These are phyloP conservation scores for Pitta sordida DNA, from an alignment of 2,113 vertebrate genomes.

Conservation along the genomic window DNA sequence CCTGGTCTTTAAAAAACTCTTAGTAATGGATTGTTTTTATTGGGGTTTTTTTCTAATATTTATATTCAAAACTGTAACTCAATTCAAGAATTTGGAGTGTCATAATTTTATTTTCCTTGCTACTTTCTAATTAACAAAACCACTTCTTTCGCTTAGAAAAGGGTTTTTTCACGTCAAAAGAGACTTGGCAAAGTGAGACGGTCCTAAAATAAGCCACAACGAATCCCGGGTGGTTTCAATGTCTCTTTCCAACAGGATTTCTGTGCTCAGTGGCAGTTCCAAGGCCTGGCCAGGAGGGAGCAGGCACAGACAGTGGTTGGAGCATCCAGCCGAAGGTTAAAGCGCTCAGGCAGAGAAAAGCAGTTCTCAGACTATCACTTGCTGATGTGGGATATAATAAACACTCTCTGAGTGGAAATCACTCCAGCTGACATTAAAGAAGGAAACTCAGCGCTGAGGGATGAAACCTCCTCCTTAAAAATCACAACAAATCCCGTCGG, in stretches of 20 bases:
- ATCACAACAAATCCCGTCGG: neutral
- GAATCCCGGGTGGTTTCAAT: neutral
- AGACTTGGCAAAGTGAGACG: neutral
- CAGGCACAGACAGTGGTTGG: neutral
- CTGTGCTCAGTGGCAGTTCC: neutral
- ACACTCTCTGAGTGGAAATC: neutral
- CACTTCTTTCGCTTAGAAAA: neutral
- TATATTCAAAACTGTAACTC: neutral
- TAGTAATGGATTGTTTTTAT: neutral
- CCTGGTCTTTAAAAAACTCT: neutral
- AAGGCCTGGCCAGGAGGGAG: neutral
- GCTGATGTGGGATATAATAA: neutral
- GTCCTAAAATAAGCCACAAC: neutral
- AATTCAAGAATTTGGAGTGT: neutral
- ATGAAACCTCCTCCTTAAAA: neutral
- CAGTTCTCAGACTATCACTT: neutral
- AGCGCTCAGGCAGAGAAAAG: neutral
- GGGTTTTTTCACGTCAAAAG: neutral
- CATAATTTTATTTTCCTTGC: neutral
- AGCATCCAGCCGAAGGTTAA: accelerated
- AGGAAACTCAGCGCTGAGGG: neutral
- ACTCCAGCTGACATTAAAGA: neutral
- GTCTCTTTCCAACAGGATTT: neutral
- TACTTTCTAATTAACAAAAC: neutral
- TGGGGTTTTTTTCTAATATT: neutral